Evolutionary conservation across 2,113 vertebrate species (phyloP).

Genomic region (Zapus hudsonius): DNA sequence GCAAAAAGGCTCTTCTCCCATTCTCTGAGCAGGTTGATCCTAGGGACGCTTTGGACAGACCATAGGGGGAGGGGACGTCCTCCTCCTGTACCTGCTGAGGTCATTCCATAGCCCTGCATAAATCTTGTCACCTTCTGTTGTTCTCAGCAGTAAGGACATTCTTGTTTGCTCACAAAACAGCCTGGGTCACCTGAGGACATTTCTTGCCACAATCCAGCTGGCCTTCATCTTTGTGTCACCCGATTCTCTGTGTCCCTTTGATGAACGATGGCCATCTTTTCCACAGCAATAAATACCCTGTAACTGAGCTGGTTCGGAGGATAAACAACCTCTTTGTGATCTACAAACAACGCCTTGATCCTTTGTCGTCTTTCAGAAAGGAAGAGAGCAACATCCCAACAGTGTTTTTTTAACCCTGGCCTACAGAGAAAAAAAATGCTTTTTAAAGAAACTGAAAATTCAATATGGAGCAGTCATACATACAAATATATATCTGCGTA

Average conservation of each 20-base stretch:
- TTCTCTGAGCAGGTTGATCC: not conserved
- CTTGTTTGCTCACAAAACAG: slow-evolving; percentile 33
- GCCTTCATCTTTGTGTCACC: slow-evolving; percentile 9
- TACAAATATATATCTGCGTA: not conserved
- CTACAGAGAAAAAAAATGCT: not conserved
- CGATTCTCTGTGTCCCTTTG: slow-evolving; percentile 26
- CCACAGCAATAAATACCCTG: slow-evolving; percentile 52
- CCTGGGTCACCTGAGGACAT: slow-evolving; percentile 60
- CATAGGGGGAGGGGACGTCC: not conserved
- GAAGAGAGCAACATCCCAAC: not conserved
- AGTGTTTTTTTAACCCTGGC: not conserved
- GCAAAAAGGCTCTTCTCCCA: not conserved
- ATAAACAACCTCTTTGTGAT: slow-evolving; percentile 32
- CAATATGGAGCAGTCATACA: not conserved
- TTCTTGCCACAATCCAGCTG: not conserved
- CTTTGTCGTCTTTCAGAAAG: slow-evolving; percentile 42
- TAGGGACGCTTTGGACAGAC: not conserved
- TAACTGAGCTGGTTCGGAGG: slow-evolving; percentile 40
- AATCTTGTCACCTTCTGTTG: not conserved
- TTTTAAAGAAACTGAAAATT: slow-evolving; percentile 4
- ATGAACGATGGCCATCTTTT: slow-evolving; percentile 25
- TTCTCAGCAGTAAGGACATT: not conserved
- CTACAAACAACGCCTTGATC: slow-evolving; percentile 20
- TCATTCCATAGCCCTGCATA: not conserved
- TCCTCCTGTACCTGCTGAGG: not conserved